A percentile compares a stretch with the other conserved stretches of the same genome.
phyloP scores from a whole-genome alignment of 92 coral and sea anemone genomes.

The Anthopleura xanthogrammica region DNA sequence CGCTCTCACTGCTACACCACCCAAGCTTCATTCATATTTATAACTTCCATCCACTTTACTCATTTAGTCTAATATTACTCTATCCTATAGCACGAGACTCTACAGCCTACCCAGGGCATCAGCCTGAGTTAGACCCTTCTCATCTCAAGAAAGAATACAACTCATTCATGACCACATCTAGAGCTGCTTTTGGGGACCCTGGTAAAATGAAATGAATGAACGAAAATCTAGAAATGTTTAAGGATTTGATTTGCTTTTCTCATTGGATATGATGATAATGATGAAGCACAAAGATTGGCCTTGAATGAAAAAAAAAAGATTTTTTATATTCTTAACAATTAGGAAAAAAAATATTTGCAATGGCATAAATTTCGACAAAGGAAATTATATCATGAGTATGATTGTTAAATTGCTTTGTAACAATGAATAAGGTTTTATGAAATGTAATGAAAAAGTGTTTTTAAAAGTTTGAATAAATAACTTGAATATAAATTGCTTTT shows the following conservation, averaged over 20 bases:
- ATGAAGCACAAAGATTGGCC: not conserved
- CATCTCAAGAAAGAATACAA: constrained; percentile 81
- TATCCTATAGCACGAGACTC: constrained; percentile 75
- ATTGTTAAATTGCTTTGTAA: too few relatives aligned
- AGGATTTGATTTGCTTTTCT: not conserved
- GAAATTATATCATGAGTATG: too few relatives aligned
- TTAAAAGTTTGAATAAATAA: too few relatives aligned
- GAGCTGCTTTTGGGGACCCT: constrained; percentile 89
- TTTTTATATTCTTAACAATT: not conserved
- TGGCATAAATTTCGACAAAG: too few relatives aligned
- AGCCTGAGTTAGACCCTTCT: constrained; percentile 89
- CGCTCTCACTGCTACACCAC: too few relatives aligned
- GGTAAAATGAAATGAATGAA: constrained; percentile 18
- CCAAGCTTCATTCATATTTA: too few relatives aligned
- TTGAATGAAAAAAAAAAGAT: not conserved
- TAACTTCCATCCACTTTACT: not conserved
- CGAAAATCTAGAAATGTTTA: not conserved
- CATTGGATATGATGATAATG: not conserved
- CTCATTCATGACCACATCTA: constrained; percentile 86
- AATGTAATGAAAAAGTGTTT: too few relatives aligned
- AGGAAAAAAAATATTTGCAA: too few relatives aligned
- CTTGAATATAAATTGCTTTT: too few relatives aligned
- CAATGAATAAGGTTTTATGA: too few relatives aligned
- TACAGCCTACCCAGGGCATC: constrained; percentile 96
- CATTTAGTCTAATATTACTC: not conserved